These are phyloP conservation scores for Bos javanicus DNA, from an alignment of 2,113 vertebrate genomes.

Conservation along the genomic window DNA sequence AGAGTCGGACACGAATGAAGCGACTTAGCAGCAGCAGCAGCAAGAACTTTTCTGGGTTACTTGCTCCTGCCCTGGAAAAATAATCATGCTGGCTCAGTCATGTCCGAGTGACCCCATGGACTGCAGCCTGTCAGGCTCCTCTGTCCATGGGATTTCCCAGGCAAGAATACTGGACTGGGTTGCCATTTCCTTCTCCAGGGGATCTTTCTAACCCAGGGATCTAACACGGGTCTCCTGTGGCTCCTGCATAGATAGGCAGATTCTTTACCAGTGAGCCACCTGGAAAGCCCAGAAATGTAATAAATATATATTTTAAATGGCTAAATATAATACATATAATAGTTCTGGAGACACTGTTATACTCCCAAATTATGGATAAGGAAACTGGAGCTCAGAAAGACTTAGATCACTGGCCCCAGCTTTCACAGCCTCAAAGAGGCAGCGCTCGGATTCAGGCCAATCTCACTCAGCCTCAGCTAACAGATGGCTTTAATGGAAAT, in stretches of 20 bases:
- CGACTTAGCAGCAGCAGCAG: no score
- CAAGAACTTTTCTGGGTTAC: not conserved
- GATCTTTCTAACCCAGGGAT: not conserved
- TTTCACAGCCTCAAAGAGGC: not conserved
- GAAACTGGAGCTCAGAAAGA: not conserved
- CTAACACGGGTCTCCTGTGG: rapidly evolving
- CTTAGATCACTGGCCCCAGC: not conserved
- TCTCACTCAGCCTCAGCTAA: not conserved
- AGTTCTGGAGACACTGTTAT: not conserved
- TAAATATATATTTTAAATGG: not conserved
- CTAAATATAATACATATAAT: not conserved
- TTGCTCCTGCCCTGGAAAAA: not conserved
- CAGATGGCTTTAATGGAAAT: not conserved
- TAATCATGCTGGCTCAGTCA: not conserved
- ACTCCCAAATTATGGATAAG: not conserved
- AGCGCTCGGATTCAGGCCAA: not conserved
- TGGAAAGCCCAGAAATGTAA: not conserved
- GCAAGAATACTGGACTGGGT: not conserved
- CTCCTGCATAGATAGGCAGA: not conserved
- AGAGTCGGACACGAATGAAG: no score
- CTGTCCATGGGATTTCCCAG: not conserved
- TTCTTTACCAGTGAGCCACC: not conserved
- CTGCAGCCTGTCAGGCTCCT: not conserved
- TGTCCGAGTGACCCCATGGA: not conserved
- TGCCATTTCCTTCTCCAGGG: not conserved